These are phyloP conservation scores for Tetramorium alpestre DNA, from an alignment of 1,140 invertebrate genomes.

Conservation along the genomic window DNA sequence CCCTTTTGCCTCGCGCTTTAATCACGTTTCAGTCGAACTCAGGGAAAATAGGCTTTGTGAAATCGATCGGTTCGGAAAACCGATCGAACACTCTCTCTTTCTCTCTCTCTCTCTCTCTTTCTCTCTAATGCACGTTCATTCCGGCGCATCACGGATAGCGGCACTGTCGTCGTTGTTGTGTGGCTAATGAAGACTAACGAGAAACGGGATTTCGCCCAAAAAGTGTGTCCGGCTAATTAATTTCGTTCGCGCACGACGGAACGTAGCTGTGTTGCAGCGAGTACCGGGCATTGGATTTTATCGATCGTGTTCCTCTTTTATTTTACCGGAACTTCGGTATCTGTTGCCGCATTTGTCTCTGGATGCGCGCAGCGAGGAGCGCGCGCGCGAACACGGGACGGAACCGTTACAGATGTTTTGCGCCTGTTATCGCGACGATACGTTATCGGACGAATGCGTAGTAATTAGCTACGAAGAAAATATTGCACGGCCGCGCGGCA, in stretches of 20 bases:
- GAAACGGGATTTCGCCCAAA: slow-evolving; percentile 43
- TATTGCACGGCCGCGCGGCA: background rate
- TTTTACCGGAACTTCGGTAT: slow-evolving; percentile 29
- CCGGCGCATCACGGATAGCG: slow-evolving; percentile 23
- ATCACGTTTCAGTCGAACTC: slow-evolving; percentile 11
- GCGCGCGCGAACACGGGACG: background rate
- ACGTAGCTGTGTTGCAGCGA: slow-evolving; percentile 9
- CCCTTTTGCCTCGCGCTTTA: slow-evolving; percentile 2
- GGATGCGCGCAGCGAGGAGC: background rate
- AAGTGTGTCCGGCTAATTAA: slow-evolving; percentile 54
- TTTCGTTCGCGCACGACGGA: slow-evolving; percentile 24
- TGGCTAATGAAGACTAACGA: slow-evolving; percentile 62
- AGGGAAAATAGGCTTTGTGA: slow-evolving; percentile 6
- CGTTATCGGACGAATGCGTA: background rate
- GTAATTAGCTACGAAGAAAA: slow-evolving; percentile 40
- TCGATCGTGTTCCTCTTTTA: slow-evolving; percentile 37
- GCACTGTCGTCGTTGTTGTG: slow-evolving; percentile 52
- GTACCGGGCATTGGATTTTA: slow-evolving; percentile 47
- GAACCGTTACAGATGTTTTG: background rate
- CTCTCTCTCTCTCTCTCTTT: background rate
- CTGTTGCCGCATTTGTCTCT: slow-evolving; percentile 13
- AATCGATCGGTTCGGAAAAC: slow-evolving; percentile 13
- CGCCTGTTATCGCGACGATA: background rate
- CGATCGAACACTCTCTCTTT: background rate
- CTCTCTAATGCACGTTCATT: slow-evolving; percentile 34